Conservation (phyloP, 2,797 vertebrate species). For the Tenualosa thibaudeaui region DNA sequence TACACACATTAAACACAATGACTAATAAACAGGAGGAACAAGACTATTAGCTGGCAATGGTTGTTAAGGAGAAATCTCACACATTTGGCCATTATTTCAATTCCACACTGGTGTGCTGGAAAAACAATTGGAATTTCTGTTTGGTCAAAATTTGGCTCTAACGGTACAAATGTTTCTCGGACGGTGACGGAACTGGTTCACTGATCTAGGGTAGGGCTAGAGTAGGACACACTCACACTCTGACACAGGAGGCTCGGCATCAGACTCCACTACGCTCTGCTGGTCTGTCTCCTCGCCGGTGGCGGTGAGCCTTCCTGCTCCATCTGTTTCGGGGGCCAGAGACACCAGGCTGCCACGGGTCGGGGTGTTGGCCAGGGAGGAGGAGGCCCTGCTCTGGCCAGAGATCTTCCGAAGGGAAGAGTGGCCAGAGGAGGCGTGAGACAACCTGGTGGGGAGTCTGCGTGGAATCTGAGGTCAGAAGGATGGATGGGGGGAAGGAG, state of each 20-base stretch:
- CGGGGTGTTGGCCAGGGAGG: conserved; percentile 46
- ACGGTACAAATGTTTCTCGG: no score
- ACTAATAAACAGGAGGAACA: no score
- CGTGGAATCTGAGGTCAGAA: conserved; percentile 17
- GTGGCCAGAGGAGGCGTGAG: conserved; percentile 32
- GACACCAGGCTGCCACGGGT: conserved; percentile 65
- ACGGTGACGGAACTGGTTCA: no score
- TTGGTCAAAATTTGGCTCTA: no score
- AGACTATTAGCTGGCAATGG: no score
- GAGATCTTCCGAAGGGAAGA: conserved; percentile 51
- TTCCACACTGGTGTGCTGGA: no score
- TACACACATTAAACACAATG: no score
- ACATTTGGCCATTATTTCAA: no score
- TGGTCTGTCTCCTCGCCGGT: conserved; percentile 51
- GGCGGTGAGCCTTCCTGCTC: conserved; percentile 52
- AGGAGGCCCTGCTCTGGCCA: conserved; percentile 60
- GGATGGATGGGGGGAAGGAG: neutral
- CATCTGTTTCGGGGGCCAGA: conserved; percentile 55
- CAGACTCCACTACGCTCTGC: conserved; percentile 45
- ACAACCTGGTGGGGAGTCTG: conserved; percentile 36
- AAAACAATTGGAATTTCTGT: no score
- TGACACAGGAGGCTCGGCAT: conserved; percentile 58
- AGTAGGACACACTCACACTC: conserved; percentile 63
- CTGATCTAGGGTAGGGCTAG: neutral
- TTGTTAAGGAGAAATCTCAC: no score